Evolutionary conservation across 23 tunicate genomes (phyloP), one percentile per base, ranked within the genome.

Genomic region (Styela clava): DNA sequence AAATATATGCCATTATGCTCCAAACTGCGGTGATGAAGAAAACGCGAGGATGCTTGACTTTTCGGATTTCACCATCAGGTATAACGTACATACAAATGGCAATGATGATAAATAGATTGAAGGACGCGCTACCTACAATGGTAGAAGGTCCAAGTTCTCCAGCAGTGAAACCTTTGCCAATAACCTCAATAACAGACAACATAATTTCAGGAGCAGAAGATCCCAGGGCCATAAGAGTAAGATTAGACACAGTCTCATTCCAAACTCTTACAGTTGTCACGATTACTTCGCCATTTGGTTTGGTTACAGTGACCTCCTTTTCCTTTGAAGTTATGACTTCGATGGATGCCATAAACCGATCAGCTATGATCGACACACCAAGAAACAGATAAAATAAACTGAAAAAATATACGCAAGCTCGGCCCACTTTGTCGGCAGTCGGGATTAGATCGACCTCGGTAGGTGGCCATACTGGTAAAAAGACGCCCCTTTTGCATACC

Each of bases 41-140:
- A 18, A 95, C 99, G 20, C 99, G 88, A 26, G 95, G 95, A 79
- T 95, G 99, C 63, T 95, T 95, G 26, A 95, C 85, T 74, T 89
- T 90, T 33, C 99, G 79, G 9, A 62, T 63, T 79, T 95, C 99
- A 26, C 76, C 99, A 69, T 95, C 99, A 5, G 99, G 99, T 22
- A 95, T 95, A 19, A 95, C 99, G 84, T 95, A 95, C 96, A 95
- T 95, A 84, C 99, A 95, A n/a, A 95, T 86, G 36, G 96, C 99
- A 68, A 95, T 95, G 78, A 95, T 95, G 63, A 95, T 95, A 68
- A 95, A 95, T 18, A 95, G 86, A 68, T 95, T 95, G 63, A 95
- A 95, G 1, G 96, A 86, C 5, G 99, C 99, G 82, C 91, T 86
- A 24, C 99, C 99, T 20, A 95, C 99, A 79, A 95, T 95, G n/a